Base-by-base conservation (phyloP, 2,113 vertebrate species). In the Pleuronectes platessa region DNA sequence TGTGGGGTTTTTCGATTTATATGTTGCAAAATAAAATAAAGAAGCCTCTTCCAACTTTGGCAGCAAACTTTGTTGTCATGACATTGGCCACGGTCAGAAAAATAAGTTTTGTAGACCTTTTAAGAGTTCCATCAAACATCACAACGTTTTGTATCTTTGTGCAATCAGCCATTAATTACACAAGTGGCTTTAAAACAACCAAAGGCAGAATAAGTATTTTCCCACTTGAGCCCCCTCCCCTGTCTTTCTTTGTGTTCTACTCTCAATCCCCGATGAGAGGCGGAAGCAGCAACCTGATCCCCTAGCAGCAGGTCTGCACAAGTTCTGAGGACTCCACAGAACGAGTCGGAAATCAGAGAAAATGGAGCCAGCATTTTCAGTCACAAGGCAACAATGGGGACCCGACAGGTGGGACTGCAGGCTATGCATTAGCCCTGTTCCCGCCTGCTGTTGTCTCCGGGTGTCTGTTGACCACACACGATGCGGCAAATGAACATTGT, bases 391-490 rank as follows among this genome's bases (percentile, higher is more conserved):
- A 89, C 85, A 90, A 92, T 85, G 65, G 87, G 45, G 74, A 17
- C 54, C 65, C 73, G 81, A 85, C 92, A 91, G 87, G 89, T 90
- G 88, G 81, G 85, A 88, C 80, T 72, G 71, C 79, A 77, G 85
- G 87, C 82, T n/a, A 64, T 79, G 78, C 77, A 83, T 90, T 88
- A 90, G 86, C 61, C 40, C 51, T 24, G 47, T 74, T 88, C 88
- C 83, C 59, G 26, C 88, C 83, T 80, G 82, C 84, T 78, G 86
- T 45, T 59, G 31, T 85, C 81, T 71, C 81, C 35, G 63, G 79
- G 68, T 84, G 87, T 92, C 78, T 85, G 79, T 77, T 89, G 90
- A 89, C 88, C 92, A 91, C 90, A 93, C 89, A 88, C 71, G 88
- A 87, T 66, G 86, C 84, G 17, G 76, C 78, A 86, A 84, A 88